Evolutionary conservation across 2,888 invertebrate genomes (phyloP).

Genomic region (Halictus ligatus): DNA sequence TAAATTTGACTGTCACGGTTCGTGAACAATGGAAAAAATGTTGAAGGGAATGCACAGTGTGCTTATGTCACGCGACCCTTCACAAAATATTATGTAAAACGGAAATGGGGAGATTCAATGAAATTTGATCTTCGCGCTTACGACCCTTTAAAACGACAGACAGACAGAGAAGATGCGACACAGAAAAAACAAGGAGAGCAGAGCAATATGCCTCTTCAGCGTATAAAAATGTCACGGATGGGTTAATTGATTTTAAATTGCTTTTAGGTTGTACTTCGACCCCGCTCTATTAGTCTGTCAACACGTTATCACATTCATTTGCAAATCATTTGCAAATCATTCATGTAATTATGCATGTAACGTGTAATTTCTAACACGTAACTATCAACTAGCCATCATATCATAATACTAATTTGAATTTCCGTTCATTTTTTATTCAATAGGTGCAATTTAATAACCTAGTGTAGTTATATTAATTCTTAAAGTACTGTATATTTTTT

Average conservation of each 20-base stretch:
- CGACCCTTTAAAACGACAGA: background rate
- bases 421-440: background rate
- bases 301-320: too few species aligned
- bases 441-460: background rate
- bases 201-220: constrained; percentile 8
- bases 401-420: background rate
- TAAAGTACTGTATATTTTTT: background rate
- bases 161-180: background rate
- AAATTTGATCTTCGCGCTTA: constrained; percentile 38
- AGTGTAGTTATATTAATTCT: background rate
- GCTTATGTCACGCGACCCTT: background rate
- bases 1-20: background rate
- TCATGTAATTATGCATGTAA: too few species aligned
- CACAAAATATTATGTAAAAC: background rate
- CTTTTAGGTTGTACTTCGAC: constrained; percentile 8
- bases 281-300: background rate
- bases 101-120: background rate
- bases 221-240: constrained; percentile 25
- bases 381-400: background rate
- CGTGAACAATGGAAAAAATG: background rate
- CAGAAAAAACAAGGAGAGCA: background rate
- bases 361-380: background rate
- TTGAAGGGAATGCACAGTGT: background rate
- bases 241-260: constrained; percentile 18
- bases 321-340: background rate